These are phyloP conservation scores for Micrastur ruficollis DNA, from an alignment of 2,797 vertebrate genomes.

Conservation along the genomic window DNA sequence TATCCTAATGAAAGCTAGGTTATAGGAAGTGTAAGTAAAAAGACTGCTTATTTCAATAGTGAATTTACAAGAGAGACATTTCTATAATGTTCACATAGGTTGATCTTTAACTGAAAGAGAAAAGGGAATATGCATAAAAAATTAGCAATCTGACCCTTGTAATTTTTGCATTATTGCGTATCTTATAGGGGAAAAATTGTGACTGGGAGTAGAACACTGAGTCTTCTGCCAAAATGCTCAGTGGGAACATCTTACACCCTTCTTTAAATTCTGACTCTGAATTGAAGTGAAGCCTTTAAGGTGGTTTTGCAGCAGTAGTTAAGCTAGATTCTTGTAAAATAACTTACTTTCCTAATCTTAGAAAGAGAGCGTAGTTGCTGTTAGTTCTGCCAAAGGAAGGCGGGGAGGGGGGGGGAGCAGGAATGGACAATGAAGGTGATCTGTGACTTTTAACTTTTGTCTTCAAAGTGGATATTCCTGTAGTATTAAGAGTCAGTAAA, in stretches of 20 bases:
- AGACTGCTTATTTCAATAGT: not conserved
- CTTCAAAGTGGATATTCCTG: not conserved
- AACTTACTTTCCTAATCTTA: not conserved
- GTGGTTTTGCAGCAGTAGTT: not conserved
- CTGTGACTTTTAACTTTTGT: not conserved
- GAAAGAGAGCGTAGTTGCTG: not conserved
- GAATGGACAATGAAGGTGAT: not conserved
- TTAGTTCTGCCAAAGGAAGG: not conserved
- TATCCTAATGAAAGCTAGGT: not conserved
- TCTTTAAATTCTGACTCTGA: not conserved
- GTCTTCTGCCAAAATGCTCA: not conserved
- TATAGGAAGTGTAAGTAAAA: not conserved
- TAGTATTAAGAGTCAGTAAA: not conserved
- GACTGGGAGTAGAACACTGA: not conserved
- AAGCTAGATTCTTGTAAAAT: not conserved
- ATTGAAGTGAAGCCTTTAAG: not conserved
- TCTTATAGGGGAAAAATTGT: not conserved
- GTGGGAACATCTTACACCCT: not conserved
- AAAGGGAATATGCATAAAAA: not conserved
- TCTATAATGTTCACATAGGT: not conserved
- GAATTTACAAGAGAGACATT: not conserved
- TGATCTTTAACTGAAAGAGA: not conserved
- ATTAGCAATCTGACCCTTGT: not conserved
- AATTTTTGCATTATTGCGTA: not conserved
- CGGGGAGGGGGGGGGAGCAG: too few species aligned